phyloP scores from a whole-genome alignment of 2,888 invertebrate species.

The Gastrophysa polygoni region DNA sequence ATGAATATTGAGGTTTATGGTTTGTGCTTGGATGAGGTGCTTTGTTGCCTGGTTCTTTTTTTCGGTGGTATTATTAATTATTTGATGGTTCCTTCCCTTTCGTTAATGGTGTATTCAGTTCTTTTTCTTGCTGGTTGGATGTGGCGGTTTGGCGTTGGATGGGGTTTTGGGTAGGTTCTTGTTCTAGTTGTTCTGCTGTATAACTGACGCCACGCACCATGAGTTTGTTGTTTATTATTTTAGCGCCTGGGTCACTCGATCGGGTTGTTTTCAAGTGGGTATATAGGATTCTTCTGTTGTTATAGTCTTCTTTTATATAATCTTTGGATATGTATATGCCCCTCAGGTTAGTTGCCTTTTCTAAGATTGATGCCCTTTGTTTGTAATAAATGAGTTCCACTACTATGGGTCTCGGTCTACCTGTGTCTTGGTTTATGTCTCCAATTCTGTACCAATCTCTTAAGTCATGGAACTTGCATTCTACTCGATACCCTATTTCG shows the following conservation, averaged over 20 bases:
- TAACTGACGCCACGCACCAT: not conserved
- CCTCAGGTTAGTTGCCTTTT: not conserved
- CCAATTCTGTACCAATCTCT: slow-evolving; percentile 9
- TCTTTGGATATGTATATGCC: not conserved
- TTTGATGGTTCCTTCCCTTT: not conserved
- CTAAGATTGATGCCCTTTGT: slow-evolving; percentile 1
- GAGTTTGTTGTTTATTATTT: not conserved
- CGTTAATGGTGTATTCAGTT: not conserved
- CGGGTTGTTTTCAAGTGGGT: not conserved
- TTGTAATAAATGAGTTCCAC: slow-evolving; percentile 7
- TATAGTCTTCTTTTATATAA: not conserved
- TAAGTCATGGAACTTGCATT: slow-evolving; percentile 3
- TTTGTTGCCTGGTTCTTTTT: not conserved
- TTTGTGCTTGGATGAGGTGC: not conserved
- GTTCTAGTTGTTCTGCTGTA: not conserved
- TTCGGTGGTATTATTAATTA: not conserved
- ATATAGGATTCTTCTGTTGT: not conserved
- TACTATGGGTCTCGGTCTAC: slow-evolving; percentile 6
- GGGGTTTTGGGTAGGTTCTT: not conserved
- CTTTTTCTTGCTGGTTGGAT: not conserved
- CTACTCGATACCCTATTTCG: not conserved
- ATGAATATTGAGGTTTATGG: not conserved
- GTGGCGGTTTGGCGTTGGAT: not conserved
- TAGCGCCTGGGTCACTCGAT: not conserved
- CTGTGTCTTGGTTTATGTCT: not conserved